A percentile compares a stretch with the other conserved stretches of the same genome.
phyloP scores from a whole-genome alignment of 2,888 invertebrate species.

The Drosophila testacea region DNA sequence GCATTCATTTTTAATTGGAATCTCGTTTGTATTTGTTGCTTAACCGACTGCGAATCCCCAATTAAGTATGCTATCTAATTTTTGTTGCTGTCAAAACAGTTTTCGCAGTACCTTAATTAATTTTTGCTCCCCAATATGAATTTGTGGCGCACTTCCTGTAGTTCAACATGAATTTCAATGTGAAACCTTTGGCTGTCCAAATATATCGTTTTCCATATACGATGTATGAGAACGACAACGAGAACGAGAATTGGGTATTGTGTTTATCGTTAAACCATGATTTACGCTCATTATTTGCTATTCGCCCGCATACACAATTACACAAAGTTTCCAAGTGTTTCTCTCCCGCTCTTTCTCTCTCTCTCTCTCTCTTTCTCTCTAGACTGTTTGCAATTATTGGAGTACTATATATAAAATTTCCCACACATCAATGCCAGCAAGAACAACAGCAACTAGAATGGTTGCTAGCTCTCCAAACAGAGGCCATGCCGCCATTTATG shows the following conservation, averaged over 20 bases:
- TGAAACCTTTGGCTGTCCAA: slow-evolving; percentile 24
- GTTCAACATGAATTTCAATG: slow-evolving; percentile 39
- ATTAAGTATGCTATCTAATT: slow-evolving; percentile 15
- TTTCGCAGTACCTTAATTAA: slow-evolving; percentile 50
- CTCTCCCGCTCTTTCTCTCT: background rate
- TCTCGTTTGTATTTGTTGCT: background rate
- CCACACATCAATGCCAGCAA: slow-evolving; percentile 68
- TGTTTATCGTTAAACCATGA: slow-evolving; percentile 78
- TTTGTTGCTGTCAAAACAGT: slow-evolving; percentile 34
- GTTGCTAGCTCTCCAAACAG: slow-evolving; percentile 35
- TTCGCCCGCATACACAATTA: slow-evolving; percentile 38
- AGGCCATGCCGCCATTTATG: slow-evolving; percentile 66
- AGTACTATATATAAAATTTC: slow-evolving; percentile 55
- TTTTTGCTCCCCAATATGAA: slow-evolving; percentile 34
- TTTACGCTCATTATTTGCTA: slow-evolving; percentile 78
- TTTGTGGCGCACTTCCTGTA: slow-evolving; percentile 9
- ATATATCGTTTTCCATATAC: slow-evolving; percentile 15
- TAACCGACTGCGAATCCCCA: background rate
- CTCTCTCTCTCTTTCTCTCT: background rate
- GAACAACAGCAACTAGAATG: slow-evolving; percentile 36
- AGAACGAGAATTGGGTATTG: slow-evolving; percentile 40
- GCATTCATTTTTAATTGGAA: background rate
- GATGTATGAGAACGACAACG: background rate
- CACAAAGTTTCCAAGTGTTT: slow-evolving; percentile 14
- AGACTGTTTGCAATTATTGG: slow-evolving; percentile 47